Evolutionary conservation across 2,113 vertebrate species (phyloP), one percentile per base, ranked within the genome.

Genomic region (Acanthisitta chloris): DNA sequence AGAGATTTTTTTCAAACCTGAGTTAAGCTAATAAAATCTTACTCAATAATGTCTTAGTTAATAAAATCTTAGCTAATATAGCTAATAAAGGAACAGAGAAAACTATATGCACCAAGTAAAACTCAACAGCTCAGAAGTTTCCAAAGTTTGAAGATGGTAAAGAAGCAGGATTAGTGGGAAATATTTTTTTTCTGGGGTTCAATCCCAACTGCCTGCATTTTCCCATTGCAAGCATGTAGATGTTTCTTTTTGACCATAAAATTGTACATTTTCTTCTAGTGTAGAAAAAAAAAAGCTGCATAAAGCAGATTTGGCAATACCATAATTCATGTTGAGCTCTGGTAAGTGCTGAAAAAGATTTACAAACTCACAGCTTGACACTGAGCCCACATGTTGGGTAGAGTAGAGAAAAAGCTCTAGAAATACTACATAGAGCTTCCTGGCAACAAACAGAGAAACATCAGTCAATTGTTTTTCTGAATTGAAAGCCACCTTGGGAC

Each of bases 341-440:
- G 78, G 95, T 96, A 97, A 94, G 94, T 92, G 96, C 96, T 97
- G 97, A 98, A 98, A 97, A 97, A 97, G 96, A 98, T 97, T 97
- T 98, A 97, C 96, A 97, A 97, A 97, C 94, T 97, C 97, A 96
- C 96, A 98, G 97, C 95, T 98, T 97, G 95, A 89, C 74, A 92
- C 96, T 94, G 91, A 98, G 95, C 90, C 86, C 95, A 97, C 97
- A 95, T 96, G 72, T 97, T 97, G 96, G 95, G 96, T 96, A 96
- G 95, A 97, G 45, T 91, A 95, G 97, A 96, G 95, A 87, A 94
- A 97, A 97, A 96, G 74, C 87, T 95, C 95, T 96, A 98, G 93
- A 97, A 98, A 97, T 95, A 94, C 95, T 97, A 69, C 69, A 86
- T 62, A 92, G 92, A 96, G 91, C 82, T 97, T 95, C 81, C 97